Evolutionary conservation across 2,113 vertebrate genomes (phyloP).

Genomic region (Heptranchias perlo): DNA sequence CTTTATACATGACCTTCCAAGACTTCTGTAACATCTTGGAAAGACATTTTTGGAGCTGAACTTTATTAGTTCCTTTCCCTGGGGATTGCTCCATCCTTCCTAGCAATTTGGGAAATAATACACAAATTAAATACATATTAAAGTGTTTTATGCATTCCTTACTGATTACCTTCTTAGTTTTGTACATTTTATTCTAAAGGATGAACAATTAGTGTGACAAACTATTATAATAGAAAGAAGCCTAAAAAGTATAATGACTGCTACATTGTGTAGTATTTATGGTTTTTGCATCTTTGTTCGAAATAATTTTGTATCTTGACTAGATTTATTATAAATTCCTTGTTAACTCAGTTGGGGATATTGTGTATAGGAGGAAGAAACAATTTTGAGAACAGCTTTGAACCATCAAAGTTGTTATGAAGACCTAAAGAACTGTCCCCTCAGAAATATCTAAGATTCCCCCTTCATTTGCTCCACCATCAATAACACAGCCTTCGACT

Average conservation of each 20-base stretch:
- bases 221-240: background rate
- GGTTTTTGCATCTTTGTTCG: background rate
- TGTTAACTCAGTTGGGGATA: background rate
- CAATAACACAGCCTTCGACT: background rate
- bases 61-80: slow-evolving; percentile 49
- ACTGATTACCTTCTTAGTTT: slow-evolving; percentile 36
- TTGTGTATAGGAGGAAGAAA: background rate
- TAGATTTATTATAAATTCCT: background rate
- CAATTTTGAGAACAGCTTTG: background rate
- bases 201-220: slow-evolving; percentile 34
- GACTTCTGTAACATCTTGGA: slow-evolving; percentile 55
- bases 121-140: slow-evolving; percentile 42
- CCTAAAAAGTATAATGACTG: background rate
- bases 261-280: background rate
- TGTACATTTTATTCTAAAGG: background rate
- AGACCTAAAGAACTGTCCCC: background rate
- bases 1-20: slow-evolving; percentile 56
- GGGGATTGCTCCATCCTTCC: slow-evolving; percentile 51
- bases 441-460: background rate
- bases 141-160: slow-evolving; percentile 37
- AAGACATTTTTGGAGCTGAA: slow-evolving; percentile 61
- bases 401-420: background rate
- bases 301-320: background rate
- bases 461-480: background rate
- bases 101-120: slow-evolving; percentile 49